Evolutionary conservation across 35 echinoderm and acorn worm species (phyloP), one percentile per base, ranked within the genome.

Genomic region (Ptychodera flava): DNA sequence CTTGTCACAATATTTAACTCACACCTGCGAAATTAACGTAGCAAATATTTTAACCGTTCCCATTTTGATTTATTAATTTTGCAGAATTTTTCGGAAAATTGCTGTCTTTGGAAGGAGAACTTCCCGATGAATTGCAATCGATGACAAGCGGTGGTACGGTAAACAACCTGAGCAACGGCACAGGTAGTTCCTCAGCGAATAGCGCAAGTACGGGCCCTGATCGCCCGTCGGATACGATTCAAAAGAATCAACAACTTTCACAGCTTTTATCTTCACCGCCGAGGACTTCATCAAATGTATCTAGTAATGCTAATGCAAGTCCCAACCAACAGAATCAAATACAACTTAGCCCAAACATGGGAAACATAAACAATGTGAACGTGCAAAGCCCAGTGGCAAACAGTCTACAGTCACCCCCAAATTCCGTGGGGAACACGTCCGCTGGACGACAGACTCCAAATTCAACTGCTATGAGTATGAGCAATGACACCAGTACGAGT

Each of bases 201-300:
- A 37, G 84, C 29, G 86, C 78, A 83, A 78, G 83, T 88, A 82
- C 90, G 33, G 77, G 84, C 30, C 80, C 85, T 79, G 92, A 94
- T 37, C 78, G 83, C 77, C 85, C 91, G 78, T 85, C 87, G 81
- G 96, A 99, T 31, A 79, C 90, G 32, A 34, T 91, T 16, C 91
- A 94, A 75, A 99, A 99, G 87, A 99, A 99, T 77, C 91, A 89
- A 78, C 96, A 99, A 83, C 92, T 99, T 28, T 90, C 93, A 29
- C 89, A 94, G 78, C 86, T 99, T 38, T 90, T 99, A 38, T 78
- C 88, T 35, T 94, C 90, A 78, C 92, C 96, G 31, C 85, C 96
- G 29, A 88, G 92, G 29, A 99, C 90, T 80, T 88, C 84, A 38
- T 86, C 76, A 30, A 78, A 80, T 86, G 82, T 86, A 28, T 36